phyloP scores from a whole-genome alignment of 53 echinoderm and acorn worm genomes.

The Paracentrotus lividus region DNA sequence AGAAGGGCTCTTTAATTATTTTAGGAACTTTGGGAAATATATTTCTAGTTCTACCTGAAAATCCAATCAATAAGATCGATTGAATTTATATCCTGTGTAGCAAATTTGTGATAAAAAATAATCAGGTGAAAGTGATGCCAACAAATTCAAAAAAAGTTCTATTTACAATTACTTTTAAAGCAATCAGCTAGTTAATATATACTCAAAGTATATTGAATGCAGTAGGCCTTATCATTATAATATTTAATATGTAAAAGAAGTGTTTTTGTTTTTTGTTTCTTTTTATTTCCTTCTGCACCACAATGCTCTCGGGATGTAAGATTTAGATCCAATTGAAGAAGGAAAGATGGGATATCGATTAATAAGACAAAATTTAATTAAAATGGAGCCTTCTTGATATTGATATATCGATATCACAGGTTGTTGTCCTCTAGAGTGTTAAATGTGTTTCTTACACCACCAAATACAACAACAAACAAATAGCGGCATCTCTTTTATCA shows the following conservation, averaged over 20 bases:
- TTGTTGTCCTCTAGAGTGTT: not conserved
- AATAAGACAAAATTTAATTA: not conserved
- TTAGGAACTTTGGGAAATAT: no score
- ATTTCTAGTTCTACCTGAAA: no score
- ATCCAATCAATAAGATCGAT: no score
- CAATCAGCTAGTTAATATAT: no score
- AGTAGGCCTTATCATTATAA: not conserved
- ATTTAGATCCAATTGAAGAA: not conserved
- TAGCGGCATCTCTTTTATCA: constrained; percentile 21
- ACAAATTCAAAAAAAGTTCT: not conserved
- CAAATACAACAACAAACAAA: constrained; percentile 1
- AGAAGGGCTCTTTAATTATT: no score
- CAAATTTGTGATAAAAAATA: no score
- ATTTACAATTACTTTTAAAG: no score
- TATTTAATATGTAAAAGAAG: not conserved
- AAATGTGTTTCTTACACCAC: not conserved
- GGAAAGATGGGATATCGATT: not conserved
- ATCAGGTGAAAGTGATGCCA: no score
- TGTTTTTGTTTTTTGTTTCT: not conserved
- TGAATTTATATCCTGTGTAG: no score
- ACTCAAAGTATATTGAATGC: no score
- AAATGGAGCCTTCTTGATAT: not conserved
- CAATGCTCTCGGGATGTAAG: no score
- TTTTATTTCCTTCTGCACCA: not conserved
- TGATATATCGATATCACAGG: not conserved